Evolutionary conservation across 2,888 invertebrate genomes (phyloP), one percentile per base, ranked within the genome.

Genomic region (Xestoiulus laeticollis): DNA sequence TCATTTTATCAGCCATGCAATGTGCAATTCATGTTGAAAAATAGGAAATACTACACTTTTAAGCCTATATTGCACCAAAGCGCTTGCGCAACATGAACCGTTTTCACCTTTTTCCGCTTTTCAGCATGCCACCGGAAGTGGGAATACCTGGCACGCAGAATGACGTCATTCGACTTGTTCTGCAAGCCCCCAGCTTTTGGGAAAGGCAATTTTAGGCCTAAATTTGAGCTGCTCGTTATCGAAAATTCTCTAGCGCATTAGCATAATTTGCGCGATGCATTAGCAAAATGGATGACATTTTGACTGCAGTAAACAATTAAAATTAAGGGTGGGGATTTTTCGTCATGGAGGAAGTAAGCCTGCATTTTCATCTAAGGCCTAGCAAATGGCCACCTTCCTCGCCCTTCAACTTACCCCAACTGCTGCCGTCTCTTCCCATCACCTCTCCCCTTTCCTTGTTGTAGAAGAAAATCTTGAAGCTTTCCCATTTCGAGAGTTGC

Each of bases 361-460:
- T 26, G 68, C 22, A 68, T 68, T 68, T 26, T 10, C 68, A 19
- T 48, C 3, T 26, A 12, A 68, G 68, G 68, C 68, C 26, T 68
- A 68, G 2, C 6, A 26, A 10, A 68, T 6, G 26, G 26, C n/a
- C 68, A 22, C 68, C 68, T n/a, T n/a, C n/a, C 22, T 5, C 68
- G 22, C 68, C 6, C 19, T n/a, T 59, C n/a, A 32, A 96, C 97
- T 97, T 92, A 98, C 98, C 97, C 98, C 98, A 98, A 93, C 97
- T 97, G 91, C 95, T 94, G 91, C 96, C 97, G 89, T 97, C 97
- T 91, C 98, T 95, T 91, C 98, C 98, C 91, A 98, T 94, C 92
- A 98, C 95, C 93, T 97, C 96, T 91, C 95, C 95, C 89, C 97
- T 97, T 93, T 98, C 97, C 90, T 96, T 95, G 94, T 98, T 97